A percentile compares a stretch with the other conserved stretches of the same genome.
Conservation (phyloP, 2,797 vertebrate species). For the Alcedo quadribrachys region DNA sequence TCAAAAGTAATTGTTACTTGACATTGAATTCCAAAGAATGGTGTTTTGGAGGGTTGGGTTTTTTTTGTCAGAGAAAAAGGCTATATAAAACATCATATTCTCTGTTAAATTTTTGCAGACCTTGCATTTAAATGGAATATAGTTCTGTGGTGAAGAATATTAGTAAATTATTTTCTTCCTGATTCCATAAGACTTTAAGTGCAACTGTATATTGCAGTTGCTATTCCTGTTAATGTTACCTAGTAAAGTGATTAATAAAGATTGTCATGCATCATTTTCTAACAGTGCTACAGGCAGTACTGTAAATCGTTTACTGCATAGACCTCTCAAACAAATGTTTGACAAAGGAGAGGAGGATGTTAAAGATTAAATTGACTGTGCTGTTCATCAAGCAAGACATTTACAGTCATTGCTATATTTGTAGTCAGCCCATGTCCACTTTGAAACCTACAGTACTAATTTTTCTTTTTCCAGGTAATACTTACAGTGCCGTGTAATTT, state of each 20-base stretch:
- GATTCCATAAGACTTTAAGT: neutral
- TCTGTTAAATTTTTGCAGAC: neutral
- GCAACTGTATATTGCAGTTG: slow-evolving; percentile 1
- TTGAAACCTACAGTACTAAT: slow-evolving; percentile 38
- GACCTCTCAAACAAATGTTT: slow-evolving; percentile 51
- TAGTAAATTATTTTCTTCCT: slow-evolving; percentile 7
- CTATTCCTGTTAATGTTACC: neutral
- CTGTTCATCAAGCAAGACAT: slow-evolving; percentile 55
- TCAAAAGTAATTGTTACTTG: neutral
- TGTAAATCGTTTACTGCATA: slow-evolving; percentile 29
- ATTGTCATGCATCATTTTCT: slow-evolving; percentile 51
- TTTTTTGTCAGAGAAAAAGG: neutral
- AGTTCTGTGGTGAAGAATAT: neutral
- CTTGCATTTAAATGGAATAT: neutral
- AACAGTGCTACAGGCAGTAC: neutral
- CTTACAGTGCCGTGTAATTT: slow-evolving; percentile 21
- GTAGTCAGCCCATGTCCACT: slow-evolving; percentile 62
- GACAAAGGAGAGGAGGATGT: slow-evolving; percentile 33
- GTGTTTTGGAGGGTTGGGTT: fast-evolving
- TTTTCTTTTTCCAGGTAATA: slow-evolving; percentile 61
- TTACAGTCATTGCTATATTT: slow-evolving; percentile 56
- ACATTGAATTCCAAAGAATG: neutral
- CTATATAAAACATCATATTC: neutral
- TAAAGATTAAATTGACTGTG: slow-evolving; percentile 62
- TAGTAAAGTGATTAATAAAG: slow-evolving; percentile 17